Conservation (phyloP, 2,797 vertebrate genomes). For the Syngnathus acus region DNA sequence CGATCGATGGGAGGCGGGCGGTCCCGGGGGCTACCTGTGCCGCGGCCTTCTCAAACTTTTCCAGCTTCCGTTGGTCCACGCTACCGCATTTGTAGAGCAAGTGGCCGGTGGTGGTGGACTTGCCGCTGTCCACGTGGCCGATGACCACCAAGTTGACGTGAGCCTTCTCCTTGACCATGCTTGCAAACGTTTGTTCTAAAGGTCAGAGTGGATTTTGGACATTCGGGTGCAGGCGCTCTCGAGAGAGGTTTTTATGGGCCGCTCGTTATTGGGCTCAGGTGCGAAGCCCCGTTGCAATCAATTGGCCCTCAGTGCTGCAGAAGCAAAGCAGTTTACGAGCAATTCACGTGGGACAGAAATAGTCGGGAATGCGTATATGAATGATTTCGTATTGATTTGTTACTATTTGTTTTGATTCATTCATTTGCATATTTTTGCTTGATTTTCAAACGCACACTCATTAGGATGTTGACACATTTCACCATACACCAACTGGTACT, state of each 20-base stretch:
- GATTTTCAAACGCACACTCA: neutral
- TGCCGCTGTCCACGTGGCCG: constrained; percentile 79
- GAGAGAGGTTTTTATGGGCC: neutral
- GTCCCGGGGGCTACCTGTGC: constrained; percentile 50
- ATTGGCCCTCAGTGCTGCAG: neutral
- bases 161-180: constrained; percentile 56
- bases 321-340: too few relatives aligned
- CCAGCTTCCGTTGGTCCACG: constrained; percentile 69
- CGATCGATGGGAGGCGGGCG: too few relatives aligned
- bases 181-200: neutral
- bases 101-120: constrained; percentile 78
- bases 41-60: constrained; percentile 76
- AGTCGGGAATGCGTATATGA: too few relatives aligned
- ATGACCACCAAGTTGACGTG: constrained; percentile 76
- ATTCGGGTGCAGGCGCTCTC: too few relatives aligned
- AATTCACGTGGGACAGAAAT: too few relatives aligned
- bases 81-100: constrained; percentile 78
- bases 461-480: neutral
- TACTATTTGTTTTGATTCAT: too few relatives aligned
- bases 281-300: neutral
- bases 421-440: too few relatives aligned
- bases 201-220: neutral
- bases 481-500: neutral
- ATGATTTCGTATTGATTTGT: too few relatives aligned
- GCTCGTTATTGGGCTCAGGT: neutral